Percentiles rank a stretch among this genome's conserved stretches.
Conservation (phyloP, 2,113 vertebrate species). For the Eptesicus fuscus region DNA sequence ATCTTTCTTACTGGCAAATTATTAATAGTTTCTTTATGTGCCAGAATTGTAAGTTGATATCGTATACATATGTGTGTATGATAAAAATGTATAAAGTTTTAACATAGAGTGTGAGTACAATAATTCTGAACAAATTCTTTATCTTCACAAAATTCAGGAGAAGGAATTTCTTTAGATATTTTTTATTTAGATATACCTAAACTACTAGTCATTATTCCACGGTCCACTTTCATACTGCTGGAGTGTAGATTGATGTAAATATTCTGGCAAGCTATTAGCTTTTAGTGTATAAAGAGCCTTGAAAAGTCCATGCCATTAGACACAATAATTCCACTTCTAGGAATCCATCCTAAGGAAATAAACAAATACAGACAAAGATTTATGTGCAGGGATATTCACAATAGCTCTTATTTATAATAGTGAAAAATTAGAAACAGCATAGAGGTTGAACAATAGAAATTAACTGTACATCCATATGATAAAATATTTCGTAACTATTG, state of each 20-base stretch:
- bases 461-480: not conserved
- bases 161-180: not conserved
- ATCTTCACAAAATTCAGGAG: not conserved
- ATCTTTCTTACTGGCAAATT: not conserved
- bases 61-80: not conserved
- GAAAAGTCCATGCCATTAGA: conserved; percentile 56
- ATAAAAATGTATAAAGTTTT: not conserved
- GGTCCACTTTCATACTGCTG: not conserved
- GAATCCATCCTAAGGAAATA: conserved; percentile 61
- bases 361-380: conserved; percentile 62
- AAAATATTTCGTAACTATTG: conserved; percentile 19
- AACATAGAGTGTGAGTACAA: not conserved
- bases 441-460: conserved; percentile 34
- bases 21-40: not conserved
- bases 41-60: not conserved
- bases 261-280: conserved; percentile 48
- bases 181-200: not conserved
- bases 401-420: conserved; percentile 60
- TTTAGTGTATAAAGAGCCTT: conserved; percentile 37
- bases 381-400: conserved; percentile 40
- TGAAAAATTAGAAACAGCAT: conserved; percentile 46
- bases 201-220: not conserved
- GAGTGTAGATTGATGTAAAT: conserved; percentile 20
- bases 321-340: conserved; percentile 64
- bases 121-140: not conserved